Conservation (phyloP, 2,797 vertebrate genomes). For the Sebastes iracundus region DNA sequence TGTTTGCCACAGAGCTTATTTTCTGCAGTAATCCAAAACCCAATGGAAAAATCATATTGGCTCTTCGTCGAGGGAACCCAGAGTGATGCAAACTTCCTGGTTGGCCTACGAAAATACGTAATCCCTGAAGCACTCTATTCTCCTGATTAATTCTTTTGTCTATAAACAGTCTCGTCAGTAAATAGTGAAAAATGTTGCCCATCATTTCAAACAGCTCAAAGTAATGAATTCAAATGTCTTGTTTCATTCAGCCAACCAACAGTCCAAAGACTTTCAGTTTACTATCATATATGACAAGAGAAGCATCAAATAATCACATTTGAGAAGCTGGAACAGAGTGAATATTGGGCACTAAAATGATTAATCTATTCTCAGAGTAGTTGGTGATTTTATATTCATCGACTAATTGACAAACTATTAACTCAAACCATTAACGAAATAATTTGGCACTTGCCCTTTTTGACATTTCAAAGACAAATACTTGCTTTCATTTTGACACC, state of each 20-base stretch:
- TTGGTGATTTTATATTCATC: background rate
- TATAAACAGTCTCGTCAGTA: background rate
- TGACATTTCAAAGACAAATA: background rate
- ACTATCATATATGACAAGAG: background rate
- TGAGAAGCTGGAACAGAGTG: background rate
- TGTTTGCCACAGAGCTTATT: too few relatives aligned
- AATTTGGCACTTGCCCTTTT: background rate
- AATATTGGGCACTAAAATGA: background rate
- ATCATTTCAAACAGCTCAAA: background rate
- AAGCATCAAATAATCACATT: background rate
- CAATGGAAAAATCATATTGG: too few relatives aligned
- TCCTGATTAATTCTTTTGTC: background rate
- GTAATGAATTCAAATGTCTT: background rate
- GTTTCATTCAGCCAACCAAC: background rate
- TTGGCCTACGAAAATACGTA: rapidly evolving
- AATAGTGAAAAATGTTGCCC: background rate
- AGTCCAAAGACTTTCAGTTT: background rate
- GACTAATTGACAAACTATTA: background rate
- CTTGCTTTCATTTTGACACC: conserved; percentile 9
- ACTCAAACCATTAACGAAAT: background rate
- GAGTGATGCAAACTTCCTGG: too few relatives aligned
- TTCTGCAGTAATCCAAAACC: rapidly evolving
- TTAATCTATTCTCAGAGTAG: background rate
- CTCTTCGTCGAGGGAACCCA: too few relatives aligned
- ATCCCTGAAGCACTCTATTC: background rate